Percentiles rank a stretch among this genome's conserved stretches.
Conservation (phyloP, 2,797 vertebrate species). For the Apogon hyalosoma region DNA sequence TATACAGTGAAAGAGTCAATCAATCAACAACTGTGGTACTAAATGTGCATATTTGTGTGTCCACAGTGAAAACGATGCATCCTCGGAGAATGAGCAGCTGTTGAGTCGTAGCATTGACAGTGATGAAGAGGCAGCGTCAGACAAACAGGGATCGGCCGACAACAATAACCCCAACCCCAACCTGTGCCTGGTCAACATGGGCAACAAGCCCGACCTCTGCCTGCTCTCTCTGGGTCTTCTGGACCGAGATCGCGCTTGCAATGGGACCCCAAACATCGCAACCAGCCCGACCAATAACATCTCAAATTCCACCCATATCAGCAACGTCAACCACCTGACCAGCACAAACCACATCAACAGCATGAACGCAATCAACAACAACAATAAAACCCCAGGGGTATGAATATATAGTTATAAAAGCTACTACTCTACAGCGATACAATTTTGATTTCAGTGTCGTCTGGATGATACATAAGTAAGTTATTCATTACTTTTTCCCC, state of each 20-base stretch:
- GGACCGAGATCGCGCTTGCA: slow-evolving; percentile 87
- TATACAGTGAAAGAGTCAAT: too few relatives aligned
- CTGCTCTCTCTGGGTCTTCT: slow-evolving; percentile 93
- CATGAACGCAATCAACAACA: slow-evolving; percentile 77
- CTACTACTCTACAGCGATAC: slow-evolving; percentile 25
- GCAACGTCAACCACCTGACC: slow-evolving; percentile 68
- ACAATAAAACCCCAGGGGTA: slow-evolving; percentile 91
- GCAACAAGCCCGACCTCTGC: slow-evolving; percentile 88
- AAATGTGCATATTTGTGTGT: slow-evolving; percentile 17
- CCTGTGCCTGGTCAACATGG: slow-evolving; percentile 71
- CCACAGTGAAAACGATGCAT: slow-evolving; percentile 95
- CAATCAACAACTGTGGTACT: neutral
- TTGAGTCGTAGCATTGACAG: slow-evolving; percentile 97
- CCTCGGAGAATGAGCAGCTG: slow-evolving; percentile 97
- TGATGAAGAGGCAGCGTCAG: slow-evolving; percentile 93
- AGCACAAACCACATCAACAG: slow-evolving; percentile 72
- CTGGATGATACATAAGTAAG: slow-evolving; percentile 27
- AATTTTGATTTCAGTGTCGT: slow-evolving; percentile 34
- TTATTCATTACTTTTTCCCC: neutral
- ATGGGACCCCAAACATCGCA: slow-evolving; percentile 48
- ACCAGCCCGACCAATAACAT: slow-evolving; percentile 53
- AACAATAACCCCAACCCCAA: slow-evolving; percentile 52
- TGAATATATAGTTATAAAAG: slow-evolving; percentile 57
- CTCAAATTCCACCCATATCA: slow-evolving; percentile 64
- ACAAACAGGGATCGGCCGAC: slow-evolving; percentile 89